Conservation (phyloP, 37 sponge, comb jelly and placozoan genomes). For the Aphrocallistes beatrix region DNA sequence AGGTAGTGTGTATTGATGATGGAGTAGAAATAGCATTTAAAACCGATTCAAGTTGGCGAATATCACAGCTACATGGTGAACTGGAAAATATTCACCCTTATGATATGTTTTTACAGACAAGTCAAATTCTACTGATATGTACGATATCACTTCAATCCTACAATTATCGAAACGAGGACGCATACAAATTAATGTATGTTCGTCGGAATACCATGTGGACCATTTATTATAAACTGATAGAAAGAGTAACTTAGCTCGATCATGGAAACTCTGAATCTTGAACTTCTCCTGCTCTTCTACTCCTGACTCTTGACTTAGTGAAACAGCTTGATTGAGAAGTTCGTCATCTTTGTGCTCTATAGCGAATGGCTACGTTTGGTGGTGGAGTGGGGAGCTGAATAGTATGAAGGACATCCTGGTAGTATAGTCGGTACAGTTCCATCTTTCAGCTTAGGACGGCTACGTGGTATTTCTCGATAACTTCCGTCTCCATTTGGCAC, state of each 20-base stretch:
- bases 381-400: background rate
- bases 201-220: background rate
- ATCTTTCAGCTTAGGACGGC: conserved; percentile 4
- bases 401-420: conserved; percentile 2
- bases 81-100: too few relatives aligned
- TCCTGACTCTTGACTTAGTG: background rate
- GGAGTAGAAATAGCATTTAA: too few relatives aligned
- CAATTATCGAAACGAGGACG: background rate
- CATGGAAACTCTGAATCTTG: background rate
- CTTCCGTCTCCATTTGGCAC: background rate
- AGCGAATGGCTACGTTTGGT: background rate
- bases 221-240: background rate
- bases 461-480: background rate
- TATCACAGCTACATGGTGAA: too few relatives aligned
- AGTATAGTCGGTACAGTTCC: background rate
- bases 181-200: background rate
- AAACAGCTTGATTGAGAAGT: background rate
- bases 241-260: background rate
- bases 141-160: too few relatives aligned
- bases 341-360: background rate
- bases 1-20: too few relatives aligned
- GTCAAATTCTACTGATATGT: too few relatives aligned
- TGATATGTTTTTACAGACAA: too few relatives aligned
- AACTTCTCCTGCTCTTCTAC: background rate
- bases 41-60: too few relatives aligned